Evolutionary conservation across 2,797 vertebrate genomes (phyloP), one percentile per base, ranked within the genome.

Genomic region (Potorous gilbertii): DNA sequence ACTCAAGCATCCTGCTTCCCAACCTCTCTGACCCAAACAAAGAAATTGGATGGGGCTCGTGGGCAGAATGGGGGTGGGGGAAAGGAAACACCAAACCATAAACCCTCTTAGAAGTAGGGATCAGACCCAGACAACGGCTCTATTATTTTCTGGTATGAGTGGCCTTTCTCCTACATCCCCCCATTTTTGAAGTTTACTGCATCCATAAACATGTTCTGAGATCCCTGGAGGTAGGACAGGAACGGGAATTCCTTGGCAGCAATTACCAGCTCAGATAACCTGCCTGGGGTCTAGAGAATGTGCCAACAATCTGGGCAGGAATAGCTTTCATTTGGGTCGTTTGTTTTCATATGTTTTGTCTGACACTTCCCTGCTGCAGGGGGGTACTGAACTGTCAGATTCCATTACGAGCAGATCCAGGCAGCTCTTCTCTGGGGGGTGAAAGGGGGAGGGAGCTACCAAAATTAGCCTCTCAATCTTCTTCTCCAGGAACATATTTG

Each of bases 301-400:
- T 97, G 98, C 98, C 98, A 98, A 96, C 97, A 96, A 96, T 98
- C 97, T 97, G 97, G 95, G 96, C 97, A 98, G 98, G 98, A 98
- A 97, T 98, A 98, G 92, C 98, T 98, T 98, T 98, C 91, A 98
- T 98, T 98, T 96, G 98, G 94, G 93, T 97, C 97, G 98, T 98
- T 98, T 98, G 98, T 98, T 99, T 98, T 99, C 98, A 97, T 98
- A 98, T 93, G 97, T 97, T 98, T 97, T 98, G 96, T 97, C 98
- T 98, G 98, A 98, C 98, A 98, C 98, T 98, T 98, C 97, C 97
- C 94, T 98, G 98, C 98, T 96, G 97, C 97, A 96, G 97, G 89
- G 95, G 97, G 98, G 98, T 97, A 98, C 98, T 96, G 98, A 98
- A 98, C 98, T 98, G 98, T 98, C 98, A 98, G 97, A 97, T 98